phyloP scores from a whole-genome alignment of 2,888 invertebrate species.

The Protophormia terraenovae region DNA sequence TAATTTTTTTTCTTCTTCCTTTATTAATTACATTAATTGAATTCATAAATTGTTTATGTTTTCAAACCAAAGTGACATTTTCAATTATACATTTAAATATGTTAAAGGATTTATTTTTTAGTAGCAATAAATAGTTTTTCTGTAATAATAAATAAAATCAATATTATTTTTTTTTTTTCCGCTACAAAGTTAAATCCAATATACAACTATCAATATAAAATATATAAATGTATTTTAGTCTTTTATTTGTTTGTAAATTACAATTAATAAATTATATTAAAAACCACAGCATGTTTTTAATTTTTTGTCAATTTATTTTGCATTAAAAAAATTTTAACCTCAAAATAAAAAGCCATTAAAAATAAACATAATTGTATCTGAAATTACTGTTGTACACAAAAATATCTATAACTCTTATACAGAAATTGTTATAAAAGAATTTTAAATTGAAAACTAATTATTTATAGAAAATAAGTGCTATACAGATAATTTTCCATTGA shows the following conservation, averaged over 20 bases:
- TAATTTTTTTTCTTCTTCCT: not conserved
- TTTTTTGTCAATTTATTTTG: not conserved
- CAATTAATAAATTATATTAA: conserved; percentile 42
- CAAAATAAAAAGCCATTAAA: too few species aligned
- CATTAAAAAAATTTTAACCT: too few species aligned
- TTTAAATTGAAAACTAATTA: too few species aligned
- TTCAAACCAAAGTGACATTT: not conserved
- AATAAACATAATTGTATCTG: too few species aligned
- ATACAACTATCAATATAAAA: not conserved
- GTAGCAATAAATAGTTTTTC: not conserved
- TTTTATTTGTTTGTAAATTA: conserved; percentile 20
- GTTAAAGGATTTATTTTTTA: not conserved
- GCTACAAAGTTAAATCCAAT: not conserved
- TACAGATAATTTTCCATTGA: too few species aligned
- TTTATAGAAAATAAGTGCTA: too few species aligned
- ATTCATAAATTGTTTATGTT: not conserved
- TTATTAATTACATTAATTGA: conserved; percentile 4
- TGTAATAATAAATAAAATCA: conserved; percentile 19
- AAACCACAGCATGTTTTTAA: conserved; percentile 51
- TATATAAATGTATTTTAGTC: not conserved
- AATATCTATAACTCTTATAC: too few species aligned
- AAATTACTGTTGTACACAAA: too few species aligned
- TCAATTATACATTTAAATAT: conserved; percentile 15
- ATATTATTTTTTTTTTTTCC: conserved; percentile 20
- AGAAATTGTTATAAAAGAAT: too few species aligned